Percentiles rank a stretch among this genome's conserved stretches.
These are phyloP conservation scores for Propithecus coquereli DNA, from an alignment of 2,113 vertebrate species.

Conservation along the genomic window DNA sequence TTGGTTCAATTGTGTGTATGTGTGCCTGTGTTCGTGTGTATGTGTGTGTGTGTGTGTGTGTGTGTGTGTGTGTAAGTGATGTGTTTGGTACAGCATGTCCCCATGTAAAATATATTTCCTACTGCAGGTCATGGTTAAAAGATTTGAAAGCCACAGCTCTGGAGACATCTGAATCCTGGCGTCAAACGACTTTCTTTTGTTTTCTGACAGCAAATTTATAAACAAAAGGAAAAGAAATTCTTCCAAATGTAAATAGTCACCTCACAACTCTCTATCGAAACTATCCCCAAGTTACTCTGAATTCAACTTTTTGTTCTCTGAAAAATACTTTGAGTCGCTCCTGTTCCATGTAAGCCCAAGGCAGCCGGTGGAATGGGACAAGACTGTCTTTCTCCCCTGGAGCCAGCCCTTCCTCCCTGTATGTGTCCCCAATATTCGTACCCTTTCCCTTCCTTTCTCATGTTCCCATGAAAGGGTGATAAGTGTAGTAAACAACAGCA, in stretches of 20 bases:
- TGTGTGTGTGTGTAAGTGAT: neutral
- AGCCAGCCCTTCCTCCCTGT: accelerated
- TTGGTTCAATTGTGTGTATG: neutral
- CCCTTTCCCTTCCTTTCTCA: neutral
- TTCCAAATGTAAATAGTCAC: neutral
- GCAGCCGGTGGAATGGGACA: accelerated
- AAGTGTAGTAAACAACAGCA: neutral
- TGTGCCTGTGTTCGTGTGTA: no score
- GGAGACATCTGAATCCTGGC: neutral
- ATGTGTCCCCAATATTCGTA: accelerated
- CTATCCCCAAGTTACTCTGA: neutral
- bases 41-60: neutral
- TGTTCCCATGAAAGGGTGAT: neutral
- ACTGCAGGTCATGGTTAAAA: neutral
- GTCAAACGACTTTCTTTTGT: neutral
- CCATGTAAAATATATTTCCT: neutral
- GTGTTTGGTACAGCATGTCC: no score
- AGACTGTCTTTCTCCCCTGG: neutral
- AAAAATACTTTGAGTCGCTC: neutral
- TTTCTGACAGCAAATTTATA: neutral
- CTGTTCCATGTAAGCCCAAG: neutral
- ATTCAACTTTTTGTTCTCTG: neutral
- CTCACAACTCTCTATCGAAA: neutral
- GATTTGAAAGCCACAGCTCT: neutral
- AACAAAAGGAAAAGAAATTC: neutral